Percentiles rank a stretch among this genome's conserved stretches.
phyloP scores from a whole-genome alignment of 2,797 vertebrate genomes.

The Melopsittacus undulatus region DNA sequence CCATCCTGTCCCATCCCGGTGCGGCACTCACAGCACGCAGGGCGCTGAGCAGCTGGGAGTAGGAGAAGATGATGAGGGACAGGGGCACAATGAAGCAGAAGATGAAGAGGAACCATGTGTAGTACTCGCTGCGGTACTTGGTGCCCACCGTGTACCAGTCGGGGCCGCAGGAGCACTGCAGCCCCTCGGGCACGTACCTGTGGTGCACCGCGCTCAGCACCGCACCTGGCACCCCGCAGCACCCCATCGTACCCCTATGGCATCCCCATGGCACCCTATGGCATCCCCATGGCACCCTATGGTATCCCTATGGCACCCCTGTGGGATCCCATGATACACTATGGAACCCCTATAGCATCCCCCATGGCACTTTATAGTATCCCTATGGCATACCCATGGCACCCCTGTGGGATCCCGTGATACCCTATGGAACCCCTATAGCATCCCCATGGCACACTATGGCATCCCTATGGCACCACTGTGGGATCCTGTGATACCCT shows the following conservation, averaged over 20 bases:
- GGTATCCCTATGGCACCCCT: background rate
- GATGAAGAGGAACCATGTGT: slow-evolving; percentile 82
- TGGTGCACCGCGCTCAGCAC: fast-evolving
- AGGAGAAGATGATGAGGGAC: slow-evolving; percentile 80
- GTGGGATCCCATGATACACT: background rate
- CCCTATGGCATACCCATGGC: background rate
- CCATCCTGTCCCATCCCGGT: fast-evolving
- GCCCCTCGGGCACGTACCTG: slow-evolving; percentile 83
- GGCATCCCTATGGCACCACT: background rate
- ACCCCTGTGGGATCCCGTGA: too few species aligned
- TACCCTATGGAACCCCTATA: too few species aligned
- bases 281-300: too few species aligned
- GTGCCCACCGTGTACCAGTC: slow-evolving; percentile 86
- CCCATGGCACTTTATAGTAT: too few species aligned
- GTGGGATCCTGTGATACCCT: too few species aligned
- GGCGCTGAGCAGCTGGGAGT: slow-evolving; percentile 77
- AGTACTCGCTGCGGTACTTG: slow-evolving; percentile 79
- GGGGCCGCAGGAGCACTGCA: slow-evolving; percentile 85
- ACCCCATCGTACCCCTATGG: background rate
- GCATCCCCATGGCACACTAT: background rate
- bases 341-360: background rate
- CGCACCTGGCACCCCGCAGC: too few species aligned
- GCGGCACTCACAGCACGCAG: slow-evolving; percentile 74
- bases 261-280: too few species aligned
- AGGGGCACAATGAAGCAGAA: slow-evolving; percentile 82